Evolutionary conservation across 2,797 vertebrate genomes (phyloP), one percentile per base, ranked within the genome.

Genomic region (Sparidentex hasta): DNA sequence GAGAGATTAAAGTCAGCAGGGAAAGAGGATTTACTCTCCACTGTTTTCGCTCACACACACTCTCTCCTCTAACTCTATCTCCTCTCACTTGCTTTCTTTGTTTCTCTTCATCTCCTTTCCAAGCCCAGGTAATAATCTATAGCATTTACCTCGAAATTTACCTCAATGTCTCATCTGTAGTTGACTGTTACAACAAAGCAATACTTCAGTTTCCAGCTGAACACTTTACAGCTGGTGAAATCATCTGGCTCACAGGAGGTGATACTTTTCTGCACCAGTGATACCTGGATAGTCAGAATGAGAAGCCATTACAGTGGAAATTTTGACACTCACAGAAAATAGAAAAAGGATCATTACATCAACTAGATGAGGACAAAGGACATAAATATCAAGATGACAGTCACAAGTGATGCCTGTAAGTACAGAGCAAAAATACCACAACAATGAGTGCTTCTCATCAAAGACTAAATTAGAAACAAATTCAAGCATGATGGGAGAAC

Each of bases 1-100:
- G 80, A 91, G 84, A 91, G 94, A 94, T 95, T 95, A 95, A 76
- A 94, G 84, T 87, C 90, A 86, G 84, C 76, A 7, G 78, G 84
- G 69, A 94, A 94, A 94, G 91, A 95, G 93, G 94, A 95, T 95
- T 95, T 95, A 85, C 78, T 64, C 83, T 80, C 70, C 77, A 79
- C 72, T 55, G 82, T 80, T 87, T 83, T 69, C 80, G 68, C 83
- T 74, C 65, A 44, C 81, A 41, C 75, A 63, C 75, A 51, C 76
- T 46, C 71, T 38, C 27, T 58, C 71, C 64, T 77, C 78, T 77
- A 57, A 71, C 71, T 75, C 27, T 43, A 20, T 61, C 72, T 78
- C 54, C 51, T 57, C 63, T 71, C 66, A 21, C 14, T 25, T 46
- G 70, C 51, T 78, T 75, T 81, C 76, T 82, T 85, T 77, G 64